phyloP scores from a whole-genome alignment of 1,140 invertebrate species.

The Mercenaria mercenaria region DNA sequence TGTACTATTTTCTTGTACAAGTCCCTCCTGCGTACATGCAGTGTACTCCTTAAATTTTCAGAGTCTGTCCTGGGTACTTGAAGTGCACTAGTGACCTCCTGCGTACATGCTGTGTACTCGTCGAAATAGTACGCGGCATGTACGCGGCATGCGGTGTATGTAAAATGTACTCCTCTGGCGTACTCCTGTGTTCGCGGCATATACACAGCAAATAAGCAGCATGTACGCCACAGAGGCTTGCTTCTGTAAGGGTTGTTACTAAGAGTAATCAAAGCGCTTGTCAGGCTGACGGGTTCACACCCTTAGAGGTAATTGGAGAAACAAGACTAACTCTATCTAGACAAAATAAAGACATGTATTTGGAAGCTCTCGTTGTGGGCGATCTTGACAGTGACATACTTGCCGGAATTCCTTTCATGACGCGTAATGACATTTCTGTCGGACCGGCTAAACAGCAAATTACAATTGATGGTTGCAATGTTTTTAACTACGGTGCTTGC shows the following conservation, averaged over 20 bases:
- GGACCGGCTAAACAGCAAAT: conserved; percentile 16
- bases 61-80: too few relatives aligned
- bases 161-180: too few relatives aligned
- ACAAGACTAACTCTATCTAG: conserved; percentile 18
- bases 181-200: too few relatives aligned
- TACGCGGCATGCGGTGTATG: too few relatives aligned
- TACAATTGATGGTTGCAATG: not conserved
- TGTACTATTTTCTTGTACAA: too few relatives aligned
- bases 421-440: conserved; percentile 24
- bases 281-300: conserved; percentile 61
- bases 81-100: too few relatives aligned
- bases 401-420: not conserved
- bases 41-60: too few relatives aligned
- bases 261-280: conserved; percentile 40
- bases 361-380: not conserved
- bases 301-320: conserved; percentile 57
- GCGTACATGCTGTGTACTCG: too few relatives aligned
- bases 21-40: too few relatives aligned
- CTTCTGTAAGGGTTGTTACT: conserved; percentile 12
- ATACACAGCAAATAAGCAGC: too few relatives aligned
- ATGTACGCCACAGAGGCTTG: too few relatives aligned
- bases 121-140: too few relatives aligned
- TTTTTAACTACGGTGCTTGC: not conserved
- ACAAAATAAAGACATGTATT: not conserved
- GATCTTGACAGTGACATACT: not conserved